Base-by-base conservation (phyloP, 2,888 invertebrate species). In the Selenia dentaria region DNA sequence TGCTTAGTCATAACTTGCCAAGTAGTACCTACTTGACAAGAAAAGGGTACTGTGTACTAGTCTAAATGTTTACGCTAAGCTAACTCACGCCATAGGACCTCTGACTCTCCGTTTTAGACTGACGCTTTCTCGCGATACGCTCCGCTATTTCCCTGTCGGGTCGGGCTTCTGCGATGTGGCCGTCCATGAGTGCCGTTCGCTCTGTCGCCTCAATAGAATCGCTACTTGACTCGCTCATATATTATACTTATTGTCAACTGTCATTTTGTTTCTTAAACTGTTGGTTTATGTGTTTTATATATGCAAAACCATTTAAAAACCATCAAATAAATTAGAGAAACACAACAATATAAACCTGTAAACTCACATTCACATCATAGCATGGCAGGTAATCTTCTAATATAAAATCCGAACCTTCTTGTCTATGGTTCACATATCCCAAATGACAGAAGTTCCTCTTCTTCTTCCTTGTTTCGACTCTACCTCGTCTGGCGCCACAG, bases 101-200 rank as follows among this genome's bases (percentile, higher is more conserved):
- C 62, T 87, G 89, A 61, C 74, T 80, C 62, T 92, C 92, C 2
- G 89, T 67, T 68, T 92, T 92, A 27, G 91, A 82, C 59, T 92
- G 92, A 46, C 92, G 79, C 74, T 93, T 93, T 55, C 93, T 91
- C 20, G 91, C 85, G 59, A 80, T 86, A 44, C 92, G 90, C 54
- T 91, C 91, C 50, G 83, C 86, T 53, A 85, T 80, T 66, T 92
- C 92, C 78, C 92, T 89, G 61, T 92, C 92, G 44, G 91, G 85
- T 59, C 92, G 91, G 59, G 92, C 92, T 76, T 94, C 94, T 47
- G 93, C 93, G 74, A 95, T 94, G 92, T 96, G 96, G 74, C 94
- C 95, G 92, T 96, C 96, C 96, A 96, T 96, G 78, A 96, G 93
- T 84, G 95, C 94, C 70, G 95, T 95, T 67, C 92, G 93, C 92